Conservation (phyloP, 2,797 vertebrate genomes). For the Scyliorhinus canicula region DNA sequence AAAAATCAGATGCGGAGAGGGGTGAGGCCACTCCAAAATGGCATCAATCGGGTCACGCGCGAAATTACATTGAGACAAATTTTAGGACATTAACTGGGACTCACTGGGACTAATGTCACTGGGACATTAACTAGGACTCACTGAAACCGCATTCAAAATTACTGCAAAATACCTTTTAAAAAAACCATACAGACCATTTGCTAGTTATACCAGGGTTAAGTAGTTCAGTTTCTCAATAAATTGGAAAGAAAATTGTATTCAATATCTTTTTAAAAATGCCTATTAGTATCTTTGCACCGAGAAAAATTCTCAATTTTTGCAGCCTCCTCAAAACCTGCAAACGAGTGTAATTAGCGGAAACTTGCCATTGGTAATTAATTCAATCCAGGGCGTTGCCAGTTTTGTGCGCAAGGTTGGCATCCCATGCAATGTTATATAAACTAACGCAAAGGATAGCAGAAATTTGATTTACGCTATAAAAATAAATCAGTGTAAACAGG, state of each 20-base stretch:
- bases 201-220: not conserved
- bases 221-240: conserved; percentile 7
- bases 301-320: not conserved
- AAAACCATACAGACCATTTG: not conserved
- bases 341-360: not conserved
- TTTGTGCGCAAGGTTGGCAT: not conserved
- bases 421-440: not conserved
- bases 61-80: no score
- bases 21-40: no score
- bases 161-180: not conserved
- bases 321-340: not conserved
- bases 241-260: not conserved
- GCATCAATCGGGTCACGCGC: no score
- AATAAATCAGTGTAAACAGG: not conserved
- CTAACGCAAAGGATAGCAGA: not conserved
- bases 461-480: not conserved
- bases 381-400: not conserved
- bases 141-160: not conserved
- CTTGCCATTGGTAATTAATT: not conserved
- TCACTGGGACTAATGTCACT: not conserved
- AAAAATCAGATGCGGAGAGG: no score
- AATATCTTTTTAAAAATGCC: not conserved
- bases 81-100: no score
- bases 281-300: not conserved
- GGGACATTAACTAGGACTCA: no score